phyloP scores from a whole-genome alignment of 2,113 vertebrate species.

The Oreocharis arfaki region DNA sequence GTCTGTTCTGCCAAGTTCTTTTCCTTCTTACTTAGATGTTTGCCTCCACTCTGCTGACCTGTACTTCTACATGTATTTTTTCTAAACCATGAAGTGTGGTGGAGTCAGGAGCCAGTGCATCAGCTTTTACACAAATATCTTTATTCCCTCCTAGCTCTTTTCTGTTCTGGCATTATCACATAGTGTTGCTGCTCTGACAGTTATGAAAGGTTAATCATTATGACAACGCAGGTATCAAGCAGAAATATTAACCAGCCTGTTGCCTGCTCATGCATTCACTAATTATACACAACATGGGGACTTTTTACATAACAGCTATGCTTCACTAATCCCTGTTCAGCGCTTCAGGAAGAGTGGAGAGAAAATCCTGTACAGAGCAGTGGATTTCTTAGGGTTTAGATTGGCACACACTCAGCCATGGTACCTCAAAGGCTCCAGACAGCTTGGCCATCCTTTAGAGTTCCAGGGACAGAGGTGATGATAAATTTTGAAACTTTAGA shows the following conservation, averaged over 20 bases:
- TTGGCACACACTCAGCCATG: fast-evolving
- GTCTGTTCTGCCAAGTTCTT: background rate
- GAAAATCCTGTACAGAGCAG: background rate
- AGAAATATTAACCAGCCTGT: background rate
- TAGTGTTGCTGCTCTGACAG: background rate
- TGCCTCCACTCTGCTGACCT: background rate
- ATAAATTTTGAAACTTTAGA: background rate
- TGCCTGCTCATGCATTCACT: background rate
- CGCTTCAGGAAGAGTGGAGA: background rate
- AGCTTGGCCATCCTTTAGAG: background rate
- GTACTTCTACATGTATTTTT: background rate
- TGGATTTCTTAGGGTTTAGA: background rate
- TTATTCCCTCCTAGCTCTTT: background rate
- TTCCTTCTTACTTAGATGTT: background rate
- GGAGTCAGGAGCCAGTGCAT: background rate
- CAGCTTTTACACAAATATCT: background rate
- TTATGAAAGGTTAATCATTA: background rate
- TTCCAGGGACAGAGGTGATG: background rate
- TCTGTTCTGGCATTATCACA: background rate
- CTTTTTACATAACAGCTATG: background rate
- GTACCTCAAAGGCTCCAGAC: background rate
- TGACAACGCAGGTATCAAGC: background rate
- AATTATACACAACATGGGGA: background rate
- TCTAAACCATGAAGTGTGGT: background rate
- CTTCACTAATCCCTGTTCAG: background rate